These are phyloP conservation scores for Agapornis canus DNA, from an alignment of 2,797 vertebrate genomes.

Conservation along the genomic window DNA sequence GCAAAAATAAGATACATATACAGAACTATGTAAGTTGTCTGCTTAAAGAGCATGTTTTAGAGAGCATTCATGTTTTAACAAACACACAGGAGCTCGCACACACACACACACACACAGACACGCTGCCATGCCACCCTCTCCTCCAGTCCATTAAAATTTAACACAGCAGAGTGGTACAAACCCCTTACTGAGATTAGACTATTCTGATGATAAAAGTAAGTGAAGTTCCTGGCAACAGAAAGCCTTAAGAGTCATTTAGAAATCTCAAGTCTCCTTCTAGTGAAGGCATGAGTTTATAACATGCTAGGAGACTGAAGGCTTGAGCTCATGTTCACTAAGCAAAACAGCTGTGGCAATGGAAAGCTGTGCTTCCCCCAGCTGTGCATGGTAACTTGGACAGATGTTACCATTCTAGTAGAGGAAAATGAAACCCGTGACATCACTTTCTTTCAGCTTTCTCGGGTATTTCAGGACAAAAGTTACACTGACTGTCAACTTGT, in stretches of 20 bases:
- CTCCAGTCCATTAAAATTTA: neutral
- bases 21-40: rapidly evolving
- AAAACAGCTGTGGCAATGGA: neutral
- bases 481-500: neutral
- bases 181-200: neutral
- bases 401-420: neutral
- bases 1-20: neutral
- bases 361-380: slow-evolving; percentile 6
- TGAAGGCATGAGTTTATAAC: neutral
- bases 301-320: neutral
- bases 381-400: neutral
- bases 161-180: neutral
- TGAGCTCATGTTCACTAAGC: rapidly evolving
- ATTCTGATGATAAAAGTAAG: neutral
- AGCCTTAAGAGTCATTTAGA: neutral
- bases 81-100: no score
- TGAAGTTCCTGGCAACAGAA: neutral
- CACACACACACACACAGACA: rapidly evolving
- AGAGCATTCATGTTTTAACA: neutral
- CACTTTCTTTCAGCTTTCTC: neutral
- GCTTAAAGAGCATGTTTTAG: neutral
- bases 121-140: neutral
- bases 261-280: neutral
- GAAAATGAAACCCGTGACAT: neutral
- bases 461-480: neutral